These are phyloP conservation scores for Nettapus auritus DNA, from an alignment of 2,113 vertebrate genomes.

Conservation along the genomic window DNA sequence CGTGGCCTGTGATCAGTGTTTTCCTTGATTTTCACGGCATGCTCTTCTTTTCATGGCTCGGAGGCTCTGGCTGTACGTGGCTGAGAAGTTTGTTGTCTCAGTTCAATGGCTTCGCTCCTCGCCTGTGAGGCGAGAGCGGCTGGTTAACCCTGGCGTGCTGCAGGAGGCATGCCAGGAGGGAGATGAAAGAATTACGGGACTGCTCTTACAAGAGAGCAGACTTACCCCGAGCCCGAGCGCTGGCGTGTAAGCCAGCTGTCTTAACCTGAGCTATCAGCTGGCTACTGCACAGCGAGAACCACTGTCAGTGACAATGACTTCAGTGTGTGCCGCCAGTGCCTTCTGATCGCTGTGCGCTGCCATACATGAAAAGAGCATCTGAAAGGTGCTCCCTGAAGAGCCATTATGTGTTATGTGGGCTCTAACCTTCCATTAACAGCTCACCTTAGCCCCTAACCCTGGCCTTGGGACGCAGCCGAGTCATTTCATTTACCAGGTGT, in stretches of 20 bases:
- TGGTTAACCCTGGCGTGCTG: conserved; percentile 25
- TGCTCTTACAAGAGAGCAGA: neutral
- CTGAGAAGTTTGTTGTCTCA: neutral
- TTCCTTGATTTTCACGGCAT: neutral
- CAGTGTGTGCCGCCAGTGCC: conserved; percentile 20
- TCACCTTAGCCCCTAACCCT: conserved; percentile 72
- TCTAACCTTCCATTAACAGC: conserved; percentile 77
- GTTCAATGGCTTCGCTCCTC: neutral
- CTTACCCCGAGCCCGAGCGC: neutral
- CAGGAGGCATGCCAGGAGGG: neutral
- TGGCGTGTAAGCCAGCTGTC: neutral
- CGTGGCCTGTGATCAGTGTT: neutral
- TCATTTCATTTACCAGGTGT: conserved; percentile 76
- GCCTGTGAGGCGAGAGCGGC: neutral
- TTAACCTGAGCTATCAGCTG: neutral
- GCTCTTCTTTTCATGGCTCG: neutral
- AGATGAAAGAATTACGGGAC: conserved; percentile 7
- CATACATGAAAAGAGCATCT: conserved; percentile 67
- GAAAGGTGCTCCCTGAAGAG: conserved; percentile 73
- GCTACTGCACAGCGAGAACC: neutral
- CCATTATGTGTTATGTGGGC: conserved; percentile 47
- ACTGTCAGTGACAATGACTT: conserved; percentile 46
- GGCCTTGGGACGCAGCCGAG: conserved; percentile 64
- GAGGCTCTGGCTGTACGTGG: neutral
- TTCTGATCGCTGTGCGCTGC: conserved; percentile 50